Base-by-base conservation (phyloP, 2,797 vertebrate genomes). In the Lepilemur septentrionalis region DNA sequence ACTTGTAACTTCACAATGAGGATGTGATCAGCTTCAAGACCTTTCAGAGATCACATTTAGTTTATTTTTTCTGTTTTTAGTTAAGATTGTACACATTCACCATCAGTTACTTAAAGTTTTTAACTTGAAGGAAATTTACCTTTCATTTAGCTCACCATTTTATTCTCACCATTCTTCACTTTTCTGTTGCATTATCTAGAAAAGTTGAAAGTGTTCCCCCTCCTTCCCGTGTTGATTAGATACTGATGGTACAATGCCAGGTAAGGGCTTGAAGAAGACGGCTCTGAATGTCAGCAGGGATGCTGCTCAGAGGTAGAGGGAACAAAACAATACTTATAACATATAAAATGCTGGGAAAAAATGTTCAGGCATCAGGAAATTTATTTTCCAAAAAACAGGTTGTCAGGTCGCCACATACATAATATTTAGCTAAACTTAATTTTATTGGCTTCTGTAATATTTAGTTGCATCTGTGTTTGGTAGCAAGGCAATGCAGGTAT, bases 121-220 rank as follows among this genome's bases (percentile, higher is more conserved):
- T 79, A 89, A 48, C 18, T 10, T 80, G 17, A 7, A 91, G 52
- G 5, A 76, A 97, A 97, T 93, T 76, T 0, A 15, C 41, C 83
- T 97, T 91, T 91, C 67, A 96, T 92, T 95, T 48, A 96, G 8
- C 9, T 5, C 4, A 88, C 4, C 2, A 15, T 81, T 97, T 96
- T 89, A 2, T 92, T 98, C 94, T 63, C 48, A 3, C 6, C n/a
- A 7, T 9, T 18, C 84, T 67, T 88, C 0, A 30, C 15, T 88
- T 96, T 97, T 81, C 1, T 52, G 41, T 87, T 11, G 0, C 20
- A 91, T 32, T 10, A 15, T 96, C 75, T 14, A 72, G 57, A 97
- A 79, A 94, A 94, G 86, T 93, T 96, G 87, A 94, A 98, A 97
- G 6, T 9, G 52, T 92, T 32, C 5, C 25, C 30, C 3, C 32